Percentiles rank a stretch among this genome's conserved stretches.
These are phyloP conservation scores for Neosalanx taihuensis DNA, from an alignment of 2,797 vertebrate species.

Conservation along the genomic window DNA sequence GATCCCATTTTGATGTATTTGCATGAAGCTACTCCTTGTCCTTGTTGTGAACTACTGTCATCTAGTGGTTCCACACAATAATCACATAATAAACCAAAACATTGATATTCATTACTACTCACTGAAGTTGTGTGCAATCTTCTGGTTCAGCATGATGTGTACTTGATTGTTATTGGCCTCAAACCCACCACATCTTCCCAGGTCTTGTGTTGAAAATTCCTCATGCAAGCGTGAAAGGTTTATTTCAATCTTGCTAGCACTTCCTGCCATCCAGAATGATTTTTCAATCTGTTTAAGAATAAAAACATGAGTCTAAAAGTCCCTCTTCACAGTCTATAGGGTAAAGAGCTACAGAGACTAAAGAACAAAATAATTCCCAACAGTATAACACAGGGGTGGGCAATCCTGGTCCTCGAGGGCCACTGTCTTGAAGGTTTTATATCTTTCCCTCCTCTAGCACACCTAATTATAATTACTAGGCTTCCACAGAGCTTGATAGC, in stretches of 20 bases:
- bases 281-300: constrained; percentile 72
- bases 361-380: constrained; percentile 17
- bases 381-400: constrained; percentile 11
- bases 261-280: constrained; percentile 70
- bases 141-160: constrained; percentile 74
- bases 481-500: no score
- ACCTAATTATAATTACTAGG: no score
- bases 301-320: constrained; percentile 30
- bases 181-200: fast-evolving
- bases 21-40: neutral
- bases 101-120: constrained; percentile 51
- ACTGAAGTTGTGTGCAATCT: constrained; percentile 80
- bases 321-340: constrained; percentile 25
- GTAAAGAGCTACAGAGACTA: constrained; percentile 11
- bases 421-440: no score
- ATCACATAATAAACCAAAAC: constrained; percentile 1
- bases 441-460: no score
- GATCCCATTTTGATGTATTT: neutral
- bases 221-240: constrained; percentile 62
- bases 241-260: constrained; percentile 56
- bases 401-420: no score
- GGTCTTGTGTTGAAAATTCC: constrained; percentile 70
- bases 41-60: constrained; percentile 50
- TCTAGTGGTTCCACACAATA: constrained; percentile 47
- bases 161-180: constrained; percentile 52